Evolutionary conservation across 1,140 invertebrate species (phyloP), one percentile per base, ranked within the genome.

Genomic region (Armadillidium nasatum): DNA sequence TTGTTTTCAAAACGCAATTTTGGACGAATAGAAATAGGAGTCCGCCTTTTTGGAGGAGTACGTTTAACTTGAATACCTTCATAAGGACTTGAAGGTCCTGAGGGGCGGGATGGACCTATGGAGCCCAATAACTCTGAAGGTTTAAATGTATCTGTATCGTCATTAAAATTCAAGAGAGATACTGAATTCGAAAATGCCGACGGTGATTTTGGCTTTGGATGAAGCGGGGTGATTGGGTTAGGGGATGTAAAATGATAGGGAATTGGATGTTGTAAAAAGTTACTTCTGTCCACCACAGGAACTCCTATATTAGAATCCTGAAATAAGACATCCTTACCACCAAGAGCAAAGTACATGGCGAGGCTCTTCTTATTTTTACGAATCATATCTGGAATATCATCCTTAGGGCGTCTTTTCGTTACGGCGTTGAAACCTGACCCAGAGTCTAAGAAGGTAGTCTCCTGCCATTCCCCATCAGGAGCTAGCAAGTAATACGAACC

Each of bases 401-500:
- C 19, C 44, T 33, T 11, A 10, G 74, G 69, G 13, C 46, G 50
- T 46, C 43, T 70, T 10, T 71, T 76, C 10, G 74, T 76, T 0
- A 76, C 69, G 0, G 74, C 74, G 19, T 71, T n/a, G 45, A 76
- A 76, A 6, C 74, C 74, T 45, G 44, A 71, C 4, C 74, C 74
- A 45, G 69, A 23, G 45, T 76, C 74, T 10, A 44, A 46, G 44
- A 71, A 76, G 19, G 50, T 72, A 4, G 74, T 76, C 44, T 76
- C 43, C 21, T 66, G 66, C 74, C 74, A 76, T 1, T 70, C 23
- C 4, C 74, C 74, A 60, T 76, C 74, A 23, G 74, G 69, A 10
- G 67, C 50, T n/a, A 76, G 22, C 6, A 76, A 67, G 71, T 71
- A 76, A 33, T 76, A 76, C 7, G 74, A 71, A 9, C 74, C 74